Conservation (phyloP, 2,888 invertebrate genomes). For the Agriopis leucophaearia region DNA sequence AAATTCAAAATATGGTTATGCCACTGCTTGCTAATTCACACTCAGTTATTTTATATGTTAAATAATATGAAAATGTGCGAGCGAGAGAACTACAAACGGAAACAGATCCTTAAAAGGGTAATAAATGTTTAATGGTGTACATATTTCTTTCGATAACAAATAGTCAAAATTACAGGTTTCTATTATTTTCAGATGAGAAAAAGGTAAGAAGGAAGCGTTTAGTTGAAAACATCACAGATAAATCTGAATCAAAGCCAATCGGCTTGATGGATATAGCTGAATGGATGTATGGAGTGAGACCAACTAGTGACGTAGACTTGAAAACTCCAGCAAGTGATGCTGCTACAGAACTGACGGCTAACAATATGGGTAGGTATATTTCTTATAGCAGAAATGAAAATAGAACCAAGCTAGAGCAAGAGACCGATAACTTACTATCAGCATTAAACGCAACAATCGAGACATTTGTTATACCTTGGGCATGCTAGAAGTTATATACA, state of each 20-base stretch:
- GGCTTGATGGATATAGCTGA: constrained; percentile 51
- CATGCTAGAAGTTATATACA: too few relatives aligned
- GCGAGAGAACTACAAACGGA: too few relatives aligned
- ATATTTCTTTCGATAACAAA: too few relatives aligned
- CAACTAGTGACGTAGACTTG: background rate
- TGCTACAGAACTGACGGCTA: background rate
- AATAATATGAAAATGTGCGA: too few relatives aligned
- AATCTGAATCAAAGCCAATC: constrained; percentile 27
- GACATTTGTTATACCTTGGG: too few relatives aligned
- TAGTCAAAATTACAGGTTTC: too few relatives aligned
- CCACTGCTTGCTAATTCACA: too few relatives aligned
- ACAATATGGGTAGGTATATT: constrained; percentile 7
- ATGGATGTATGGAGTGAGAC: constrained; percentile 55
- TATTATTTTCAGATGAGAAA: constrained; percentile 40
- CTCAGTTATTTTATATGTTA: too few relatives aligned
- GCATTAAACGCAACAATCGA: too few relatives aligned
- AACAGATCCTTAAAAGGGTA: too few relatives aligned
- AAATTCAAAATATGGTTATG: too few relatives aligned
- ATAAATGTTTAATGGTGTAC: background rate
- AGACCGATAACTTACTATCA: background rate
- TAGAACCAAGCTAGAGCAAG: background rate
- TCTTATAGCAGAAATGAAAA: background rate
- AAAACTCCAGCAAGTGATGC: background rate
- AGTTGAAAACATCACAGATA: constrained; percentile 17
- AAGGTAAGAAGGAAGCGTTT: constrained; percentile 51